Evolutionary conservation across 2,113 vertebrate species (phyloP).

Genomic region (Chloroceryle aenea): DNA sequence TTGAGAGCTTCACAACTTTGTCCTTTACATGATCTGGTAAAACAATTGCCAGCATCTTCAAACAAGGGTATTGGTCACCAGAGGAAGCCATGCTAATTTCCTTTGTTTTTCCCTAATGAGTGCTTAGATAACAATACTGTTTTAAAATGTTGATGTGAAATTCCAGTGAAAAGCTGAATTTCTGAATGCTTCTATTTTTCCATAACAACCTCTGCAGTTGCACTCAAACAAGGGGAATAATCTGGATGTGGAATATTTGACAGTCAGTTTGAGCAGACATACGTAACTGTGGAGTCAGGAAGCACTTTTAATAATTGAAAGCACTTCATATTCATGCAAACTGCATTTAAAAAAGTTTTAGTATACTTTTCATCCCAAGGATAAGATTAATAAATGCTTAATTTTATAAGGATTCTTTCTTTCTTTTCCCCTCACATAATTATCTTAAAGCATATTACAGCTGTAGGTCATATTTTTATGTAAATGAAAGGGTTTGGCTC

Average conservation of each 20-base stretch:
- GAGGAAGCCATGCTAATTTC: not conserved
- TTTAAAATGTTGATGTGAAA: not conserved
- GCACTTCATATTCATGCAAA: not conserved
- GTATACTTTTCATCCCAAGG: not conserved
- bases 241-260: constrained; percentile 34
- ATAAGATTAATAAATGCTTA: not conserved
- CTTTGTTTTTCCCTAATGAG: not conserved
- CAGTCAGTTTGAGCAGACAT: not conserved
- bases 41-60: not conserved
- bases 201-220: not conserved
- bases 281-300: not conserved
- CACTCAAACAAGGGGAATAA: not conserved
- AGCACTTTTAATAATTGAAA: not conserved
- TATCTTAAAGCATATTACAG: not conserved
- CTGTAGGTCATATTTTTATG: not conserved
- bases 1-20: constrained; percentile 1
- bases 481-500: not conserved
- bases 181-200: not conserved
- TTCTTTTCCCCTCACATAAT: not conserved
- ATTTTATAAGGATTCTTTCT: not conserved
- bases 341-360: not conserved
- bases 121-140: not conserved
- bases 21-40: not conserved
- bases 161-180: not conserved
- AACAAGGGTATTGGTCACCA: not conserved